Base-by-base conservation (phyloP, 2,113 vertebrate species). In the Rhegmatorhina hoffmannsi region DNA sequence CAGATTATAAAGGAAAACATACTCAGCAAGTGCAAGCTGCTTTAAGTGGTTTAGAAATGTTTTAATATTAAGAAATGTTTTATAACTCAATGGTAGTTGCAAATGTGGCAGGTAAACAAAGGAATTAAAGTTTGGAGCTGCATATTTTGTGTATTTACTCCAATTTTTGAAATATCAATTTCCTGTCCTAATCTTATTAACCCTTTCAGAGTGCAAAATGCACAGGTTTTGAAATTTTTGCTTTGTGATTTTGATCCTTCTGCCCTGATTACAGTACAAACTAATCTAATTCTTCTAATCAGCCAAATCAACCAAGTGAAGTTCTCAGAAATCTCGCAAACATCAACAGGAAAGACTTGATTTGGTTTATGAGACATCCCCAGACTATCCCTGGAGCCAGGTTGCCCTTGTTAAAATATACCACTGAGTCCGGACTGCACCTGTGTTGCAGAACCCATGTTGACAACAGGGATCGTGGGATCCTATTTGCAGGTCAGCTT, bases 11-110 rank as follows among this genome's bases (percentile, higher is more conserved):
- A 80, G 66, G 94, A 72, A 53, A 6, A 24, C 83, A 72, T 66
- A 84, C 46, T 88, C 7, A 11, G 13, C 46, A 29, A 49, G 9
- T 44, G 18, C 86, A 86, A 94, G 68, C 36, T 94, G 64, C 33
- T 68, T 75, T 86, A 84, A 80, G 68, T 55, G 46, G 91, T 96
- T 96, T 91, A 67, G 23, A 63, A 91, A 46, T 79, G 56, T 89
- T 96, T 95, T 88, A 84, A 89, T 76, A 93, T 95, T 60, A 76
- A 83, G 55, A 85, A 87, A 86, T 60, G 10, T 68, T 94, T 59
- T 73, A 56, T 90, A 94, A 92, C 66, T 28, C 12, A 89, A 33
- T 10, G n/a, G 64, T 87, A 93, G 66, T 77, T 95, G 24, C 66
- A 89, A 94, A 79, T 36, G 25, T 68, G 29, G 40, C 25, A 64